These are phyloP conservation scores for Sebastolobus altivelis DNA, from an alignment of 2,797 vertebrate genomes.

Conservation along the genomic window DNA sequence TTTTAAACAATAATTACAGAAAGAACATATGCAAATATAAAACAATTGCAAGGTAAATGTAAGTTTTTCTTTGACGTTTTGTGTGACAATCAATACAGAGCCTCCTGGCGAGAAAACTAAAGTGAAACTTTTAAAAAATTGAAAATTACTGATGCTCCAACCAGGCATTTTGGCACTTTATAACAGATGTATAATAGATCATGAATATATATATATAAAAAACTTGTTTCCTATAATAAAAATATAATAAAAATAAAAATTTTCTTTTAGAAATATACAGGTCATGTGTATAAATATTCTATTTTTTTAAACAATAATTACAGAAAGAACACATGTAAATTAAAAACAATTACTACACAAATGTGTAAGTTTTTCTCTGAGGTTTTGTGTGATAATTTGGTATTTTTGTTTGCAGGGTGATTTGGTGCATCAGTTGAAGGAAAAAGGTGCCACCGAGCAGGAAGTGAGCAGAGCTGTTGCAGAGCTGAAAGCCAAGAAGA, in stretches of 20 bases:
- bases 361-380: background rate
- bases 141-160: background rate
- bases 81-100: background rate
- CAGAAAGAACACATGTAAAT: background rate
- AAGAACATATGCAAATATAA: background rate
- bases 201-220: background rate
- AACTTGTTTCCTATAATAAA: background rate
- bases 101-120: background rate
- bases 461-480: constrained; percentile 92
- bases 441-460: constrained; percentile 38
- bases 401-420: constrained; percentile 46
- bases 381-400: background rate
- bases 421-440: constrained; percentile 56
- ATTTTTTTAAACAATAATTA: background rate
- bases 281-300: background rate
- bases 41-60: background rate
- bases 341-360: fast-evolving
- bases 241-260: background rate
- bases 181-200: background rate
- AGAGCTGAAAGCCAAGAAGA: constrained; percentile 94
- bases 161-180: background rate
- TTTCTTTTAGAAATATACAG: background rate
- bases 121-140: background rate
- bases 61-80: background rate
- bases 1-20: background rate